Evolutionary conservation across 2,113 vertebrate genomes (phyloP).

Genomic region (Nothobranchius kuhntae): DNA sequence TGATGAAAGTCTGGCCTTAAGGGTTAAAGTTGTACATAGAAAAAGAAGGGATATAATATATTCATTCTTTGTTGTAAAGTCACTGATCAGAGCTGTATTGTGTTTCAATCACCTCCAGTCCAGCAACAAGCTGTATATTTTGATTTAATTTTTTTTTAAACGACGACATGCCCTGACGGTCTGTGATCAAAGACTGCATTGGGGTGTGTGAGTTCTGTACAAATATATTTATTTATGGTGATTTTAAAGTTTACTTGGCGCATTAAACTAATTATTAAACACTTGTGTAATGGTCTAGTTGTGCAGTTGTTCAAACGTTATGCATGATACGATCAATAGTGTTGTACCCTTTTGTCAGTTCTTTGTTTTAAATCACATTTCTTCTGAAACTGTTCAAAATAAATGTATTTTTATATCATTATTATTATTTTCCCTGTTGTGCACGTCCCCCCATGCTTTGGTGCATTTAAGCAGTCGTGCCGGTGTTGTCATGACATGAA

Average conservation of each 20-base stretch:
- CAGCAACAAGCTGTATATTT: slow-evolving; percentile 30
- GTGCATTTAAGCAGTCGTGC: not conserved
- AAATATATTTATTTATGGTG: slow-evolving; percentile 45
- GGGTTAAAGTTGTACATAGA: slow-evolving; percentile 59
- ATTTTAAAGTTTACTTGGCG: slow-evolving; percentile 59
- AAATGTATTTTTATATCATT: slow-evolving; percentile 81
- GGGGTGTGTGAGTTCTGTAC: slow-evolving; percentile 51
- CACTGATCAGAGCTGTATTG: slow-evolving; percentile 29
- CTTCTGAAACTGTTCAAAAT: slow-evolving; percentile 79
- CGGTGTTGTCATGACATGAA: slow-evolving; percentile 2
- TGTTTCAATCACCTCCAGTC: slow-evolving; percentile 39
- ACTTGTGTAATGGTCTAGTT: slow-evolving; percentile 61
- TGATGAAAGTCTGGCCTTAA: slow-evolving; percentile 36
- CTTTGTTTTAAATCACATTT: slow-evolving; percentile 69
- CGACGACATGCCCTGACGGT: slow-evolving; percentile 67
- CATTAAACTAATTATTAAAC: slow-evolving; percentile 61
- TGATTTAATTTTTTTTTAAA: slow-evolving; percentile 38
- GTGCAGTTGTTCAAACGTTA: slow-evolving; percentile 58
- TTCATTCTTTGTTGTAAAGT: slow-evolving; percentile 42
- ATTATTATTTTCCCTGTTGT: slow-evolving; percentile 36
- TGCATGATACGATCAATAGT: slow-evolving; percentile 73
- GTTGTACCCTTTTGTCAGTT: slow-evolving; percentile 58
- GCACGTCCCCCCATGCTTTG: not conserved
- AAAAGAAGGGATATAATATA: slow-evolving; percentile 36
- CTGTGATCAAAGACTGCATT: slow-evolving; percentile 48